Percentiles rank a stretch among this genome's conserved stretches.
Conservation (phyloP, 1,140 invertebrate genomes). For the Magallana ariakensis region DNA sequence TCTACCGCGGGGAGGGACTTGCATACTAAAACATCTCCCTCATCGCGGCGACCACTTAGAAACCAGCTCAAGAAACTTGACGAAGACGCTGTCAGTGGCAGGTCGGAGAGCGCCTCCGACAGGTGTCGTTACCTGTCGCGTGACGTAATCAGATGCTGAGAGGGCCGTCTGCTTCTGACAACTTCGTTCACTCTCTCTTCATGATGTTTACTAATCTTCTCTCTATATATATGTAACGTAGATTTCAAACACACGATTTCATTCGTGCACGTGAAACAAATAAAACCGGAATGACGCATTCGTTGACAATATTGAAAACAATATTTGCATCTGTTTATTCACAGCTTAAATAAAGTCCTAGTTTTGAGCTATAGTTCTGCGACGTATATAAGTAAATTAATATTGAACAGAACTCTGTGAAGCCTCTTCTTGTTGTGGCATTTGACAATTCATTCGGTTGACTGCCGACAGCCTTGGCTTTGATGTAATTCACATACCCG, state of each 20-base stretch:
- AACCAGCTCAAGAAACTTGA: not conserved
- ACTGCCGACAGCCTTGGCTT: slow-evolving; percentile 14
- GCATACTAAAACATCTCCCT: slow-evolving; percentile 32
- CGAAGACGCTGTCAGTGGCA: slow-evolving; percentile 1
- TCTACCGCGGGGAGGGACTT: slow-evolving; percentile 13
- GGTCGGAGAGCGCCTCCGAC: not conserved
- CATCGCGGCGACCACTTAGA: not conserved
- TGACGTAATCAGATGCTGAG: not conserved
- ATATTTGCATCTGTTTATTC: not conserved
- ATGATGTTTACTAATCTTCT: not conserved
- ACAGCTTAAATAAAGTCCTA: not conserved
- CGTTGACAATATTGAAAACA: not conserved
- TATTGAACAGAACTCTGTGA: not conserved
- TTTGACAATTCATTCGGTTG: slow-evolving; percentile 13
- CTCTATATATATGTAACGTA: too few relatives aligned
- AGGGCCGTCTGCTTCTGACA: not conserved
- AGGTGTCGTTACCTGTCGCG: not conserved
- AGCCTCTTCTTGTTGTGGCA: not conserved
- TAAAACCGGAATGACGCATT: not conserved
- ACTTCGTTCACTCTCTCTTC: not conserved
- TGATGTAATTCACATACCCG: not conserved
- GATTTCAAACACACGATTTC: too few relatives aligned
- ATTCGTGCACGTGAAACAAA: too few relatives aligned
- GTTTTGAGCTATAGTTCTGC: not conserved
- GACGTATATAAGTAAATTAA: not conserved